phyloP scores from a whole-genome alignment of 2,888 invertebrate species.

The Ametastegia equiseti region DNA sequence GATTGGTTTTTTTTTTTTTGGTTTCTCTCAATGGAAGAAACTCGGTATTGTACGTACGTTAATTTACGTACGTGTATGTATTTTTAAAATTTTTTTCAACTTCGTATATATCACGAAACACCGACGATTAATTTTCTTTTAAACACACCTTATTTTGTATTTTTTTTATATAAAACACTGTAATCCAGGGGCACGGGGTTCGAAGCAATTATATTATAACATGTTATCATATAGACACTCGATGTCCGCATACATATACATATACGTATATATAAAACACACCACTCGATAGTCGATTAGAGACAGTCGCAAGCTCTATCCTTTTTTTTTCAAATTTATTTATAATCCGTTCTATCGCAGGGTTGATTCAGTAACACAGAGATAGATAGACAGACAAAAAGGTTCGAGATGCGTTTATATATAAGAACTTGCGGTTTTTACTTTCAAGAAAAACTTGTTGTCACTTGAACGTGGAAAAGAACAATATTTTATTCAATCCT shows the following conservation, averaged over 20 bases:
- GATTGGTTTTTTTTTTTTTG: too few species aligned
- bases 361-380: background rate
- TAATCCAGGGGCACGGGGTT: slow-evolving; percentile 33
- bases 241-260: too few species aligned
- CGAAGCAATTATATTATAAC: background rate
- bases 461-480: too few species aligned
- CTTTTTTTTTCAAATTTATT: too few species aligned
- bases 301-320: too few species aligned
- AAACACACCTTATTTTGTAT: too few species aligned
- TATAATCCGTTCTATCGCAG: slow-evolving; percentile 15
- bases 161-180: too few species aligned
- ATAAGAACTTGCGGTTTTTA: too few species aligned
- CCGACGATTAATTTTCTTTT: slow-evolving; percentile 7
- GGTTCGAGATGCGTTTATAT: too few species aligned
- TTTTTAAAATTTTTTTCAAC: background rate
- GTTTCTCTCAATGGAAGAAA: background rate
- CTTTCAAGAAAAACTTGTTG: too few species aligned
- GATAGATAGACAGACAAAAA: background rate
- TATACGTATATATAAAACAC: background rate
- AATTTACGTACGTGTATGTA: background rate
- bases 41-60: background rate
- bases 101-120: slow-evolving; percentile 27
- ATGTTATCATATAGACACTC: background rate
- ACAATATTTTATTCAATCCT: too few species aligned
- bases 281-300: slow-evolving; percentile 6